Evolutionary conservation across 2,113 vertebrate genomes (phyloP), one percentile per base, ranked within the genome.

Genomic region (Psilopogon haemacephalus): DNA sequence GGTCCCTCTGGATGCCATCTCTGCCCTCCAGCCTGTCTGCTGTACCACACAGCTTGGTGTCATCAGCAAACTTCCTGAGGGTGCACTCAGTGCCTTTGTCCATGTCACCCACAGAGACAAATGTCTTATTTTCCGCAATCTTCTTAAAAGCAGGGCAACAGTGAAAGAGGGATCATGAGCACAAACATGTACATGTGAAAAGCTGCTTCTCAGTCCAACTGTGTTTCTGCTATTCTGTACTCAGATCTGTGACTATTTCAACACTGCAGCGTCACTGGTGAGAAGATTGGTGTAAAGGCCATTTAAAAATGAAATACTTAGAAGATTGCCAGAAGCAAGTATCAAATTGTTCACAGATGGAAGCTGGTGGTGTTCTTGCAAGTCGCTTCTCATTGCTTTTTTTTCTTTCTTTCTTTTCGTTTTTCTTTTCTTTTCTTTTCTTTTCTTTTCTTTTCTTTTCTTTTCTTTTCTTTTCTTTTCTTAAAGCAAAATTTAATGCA

Each of bases 291-390:
- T 84, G 88, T 67, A 91, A 95, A 86, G 88, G 75, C 79, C 92
- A 35, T 93, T 93, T 96, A 88, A 94, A 94, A 94, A 20, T 68
- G 68, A 69, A 91, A 93, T 55, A 58, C 72, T 95, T 86, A 93
- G 65, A 95, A 86, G 93, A 68, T 88, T 91, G 94, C 92, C 27
- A 15, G 92, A 86, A 95, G 92, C 90, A 81, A 95, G 37, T 71
- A 86, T 81, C 54, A 93, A 91, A 95, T 96, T 95, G 80, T 81
- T 95, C 83, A 52, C 94, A 96, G 94, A 96, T 96, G 95, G 95
- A 88, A 95, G 58, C 48, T 90, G 44, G 46, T 88, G 72, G 82
- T 88, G 76, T 84, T 93, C 95, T 74, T 94, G 79, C 73, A 88
- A 95, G 58, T 77, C 80, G 90, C 64, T 68, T 86, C 75, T 84